Evolutionary conservation across 2,113 vertebrate species (phyloP).

Genomic region (Rhea pennata): DNA sequence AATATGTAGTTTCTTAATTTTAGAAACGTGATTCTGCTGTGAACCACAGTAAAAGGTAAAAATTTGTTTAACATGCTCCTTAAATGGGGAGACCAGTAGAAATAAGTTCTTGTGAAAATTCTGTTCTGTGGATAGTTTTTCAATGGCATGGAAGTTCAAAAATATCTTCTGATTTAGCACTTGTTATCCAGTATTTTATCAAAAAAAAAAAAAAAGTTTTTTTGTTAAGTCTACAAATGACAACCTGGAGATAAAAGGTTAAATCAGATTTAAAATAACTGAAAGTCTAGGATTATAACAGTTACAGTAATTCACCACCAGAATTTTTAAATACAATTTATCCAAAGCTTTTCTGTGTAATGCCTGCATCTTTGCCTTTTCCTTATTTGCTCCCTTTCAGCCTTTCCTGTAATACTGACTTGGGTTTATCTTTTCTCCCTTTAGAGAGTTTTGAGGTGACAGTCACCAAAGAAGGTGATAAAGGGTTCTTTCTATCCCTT

Average conservation of each 20-base stretch:
- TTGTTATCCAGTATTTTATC: neutral
- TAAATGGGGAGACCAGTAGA: neutral
- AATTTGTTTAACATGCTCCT: neutral
- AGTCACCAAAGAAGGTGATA: constrained; percentile 99
- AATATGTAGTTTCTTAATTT: neutral
- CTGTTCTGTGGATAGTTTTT: neutral
- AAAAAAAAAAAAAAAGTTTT: neutral
- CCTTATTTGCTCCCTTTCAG: constrained; percentile 69
- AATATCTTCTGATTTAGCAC: neutral
- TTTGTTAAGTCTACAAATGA: neutral
- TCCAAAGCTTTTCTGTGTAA: constrained; percentile 68
- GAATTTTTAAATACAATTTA: neutral
- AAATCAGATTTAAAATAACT: neutral
- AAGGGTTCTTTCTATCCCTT: constrained; percentile 93
- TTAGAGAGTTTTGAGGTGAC: constrained; percentile 99
- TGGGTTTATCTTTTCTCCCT: constrained; percentile 96
- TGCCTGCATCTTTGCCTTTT: constrained; percentile 71
- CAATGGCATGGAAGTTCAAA: neutral
- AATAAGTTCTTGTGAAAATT: neutral
- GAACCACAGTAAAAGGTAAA: neutral
- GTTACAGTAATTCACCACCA: neutral
- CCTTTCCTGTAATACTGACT: constrained; percentile 90
- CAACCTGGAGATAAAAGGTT: constrained; percentile 6
- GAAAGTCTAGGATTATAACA: neutral
- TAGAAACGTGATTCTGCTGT: neutral